Percentiles rank a stretch among this genome's conserved stretches.
Evolutionary conservation across 2,797 vertebrate genomes (phyloP).

Genomic region (Phataginus tetradactyla): DNA sequence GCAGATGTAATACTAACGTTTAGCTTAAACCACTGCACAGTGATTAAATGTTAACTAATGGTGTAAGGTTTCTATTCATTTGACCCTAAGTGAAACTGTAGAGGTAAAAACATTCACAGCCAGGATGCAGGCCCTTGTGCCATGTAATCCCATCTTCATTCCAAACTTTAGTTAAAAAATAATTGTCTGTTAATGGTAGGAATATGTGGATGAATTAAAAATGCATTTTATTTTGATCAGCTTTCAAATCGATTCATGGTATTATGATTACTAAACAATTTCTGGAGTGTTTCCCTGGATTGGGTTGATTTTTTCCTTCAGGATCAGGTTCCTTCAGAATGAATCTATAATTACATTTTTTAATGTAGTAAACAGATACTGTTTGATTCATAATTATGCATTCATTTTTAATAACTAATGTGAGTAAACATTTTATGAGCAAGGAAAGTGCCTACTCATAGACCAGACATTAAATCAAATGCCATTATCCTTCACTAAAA

Average conservation of each 20-base stretch:
- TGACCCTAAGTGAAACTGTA: conserved; percentile 55
- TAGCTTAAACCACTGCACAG: neutral
- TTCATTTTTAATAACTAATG: conserved; percentile 41
- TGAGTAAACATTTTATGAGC: conserved; percentile 6
- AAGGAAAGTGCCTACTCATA: neutral
- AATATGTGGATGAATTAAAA: neutral
- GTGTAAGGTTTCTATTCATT: conserved; percentile 21
- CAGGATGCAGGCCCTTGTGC: neutral
- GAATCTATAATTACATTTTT: conserved; percentile 4
- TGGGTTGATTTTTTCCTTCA: neutral
- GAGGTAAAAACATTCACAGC: conserved; percentile 27
- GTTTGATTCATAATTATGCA: neutral
- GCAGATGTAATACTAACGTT: neutral
- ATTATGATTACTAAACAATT: neutral
- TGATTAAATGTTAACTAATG: neutral
- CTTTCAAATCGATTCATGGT: neutral
- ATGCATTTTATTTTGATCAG: conserved; percentile 19
- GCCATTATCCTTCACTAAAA: neutral
- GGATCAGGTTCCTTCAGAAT: neutral
- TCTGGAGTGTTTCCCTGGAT: neutral
- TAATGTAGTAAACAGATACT: neutral
- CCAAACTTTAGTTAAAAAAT: conserved; percentile 11
- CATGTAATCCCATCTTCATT: neutral
- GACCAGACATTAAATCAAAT: neutral
- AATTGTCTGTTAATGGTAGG: neutral